phyloP scores from a whole-genome alignment of 2,888 invertebrate species.

The Ormyrus rosae region DNA sequence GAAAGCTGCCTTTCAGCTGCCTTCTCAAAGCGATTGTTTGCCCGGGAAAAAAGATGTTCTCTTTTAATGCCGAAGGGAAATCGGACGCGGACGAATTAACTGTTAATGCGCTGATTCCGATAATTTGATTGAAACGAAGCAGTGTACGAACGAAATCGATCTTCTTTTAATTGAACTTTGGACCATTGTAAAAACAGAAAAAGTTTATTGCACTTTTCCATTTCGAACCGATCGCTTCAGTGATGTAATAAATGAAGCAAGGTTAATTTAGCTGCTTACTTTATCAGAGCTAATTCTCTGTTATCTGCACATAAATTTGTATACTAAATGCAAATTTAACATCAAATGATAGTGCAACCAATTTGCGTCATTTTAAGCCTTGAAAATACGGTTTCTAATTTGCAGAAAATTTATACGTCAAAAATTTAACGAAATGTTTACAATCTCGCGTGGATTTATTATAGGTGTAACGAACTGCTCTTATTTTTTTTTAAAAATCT shows the following conservation, averaged over 20 bases:
- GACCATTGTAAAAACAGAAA: neutral
- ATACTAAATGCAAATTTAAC: slow-evolving; percentile 38
- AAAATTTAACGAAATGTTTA: too few species aligned
- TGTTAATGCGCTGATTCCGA: too few species aligned
- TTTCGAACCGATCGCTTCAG: slow-evolving; percentile 29
- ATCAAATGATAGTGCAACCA: slow-evolving; percentile 30
- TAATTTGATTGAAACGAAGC: too few species aligned
- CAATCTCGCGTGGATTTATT: too few species aligned
- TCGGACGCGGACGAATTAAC: too few species aligned
- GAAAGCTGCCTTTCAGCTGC: neutral
- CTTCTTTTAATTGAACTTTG: too few species aligned
- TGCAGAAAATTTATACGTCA: too few species aligned
- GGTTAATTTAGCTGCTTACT: slow-evolving; percentile 37
- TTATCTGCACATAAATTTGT: slow-evolving; percentile 43
- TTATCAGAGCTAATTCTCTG: slow-evolving; percentile 48
- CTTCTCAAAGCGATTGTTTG: slow-evolving; percentile 22
- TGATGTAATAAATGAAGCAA: slow-evolving; percentile 35
- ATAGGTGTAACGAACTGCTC: neutral
- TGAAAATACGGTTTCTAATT: neutral
- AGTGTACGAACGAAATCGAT: too few species aligned
- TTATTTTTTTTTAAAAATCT: slow-evolving; percentile 13
- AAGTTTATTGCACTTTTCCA: neutral
- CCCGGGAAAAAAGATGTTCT: neutral
- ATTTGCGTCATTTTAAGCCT: slow-evolving; percentile 29
- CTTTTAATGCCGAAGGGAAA: too few species aligned